Percentiles rank a stretch among this genome's conserved stretches.
These are phyloP conservation scores for Siniperca obscura DNA, from an alignment of 2,797 vertebrate species.

Conservation along the genomic window DNA sequence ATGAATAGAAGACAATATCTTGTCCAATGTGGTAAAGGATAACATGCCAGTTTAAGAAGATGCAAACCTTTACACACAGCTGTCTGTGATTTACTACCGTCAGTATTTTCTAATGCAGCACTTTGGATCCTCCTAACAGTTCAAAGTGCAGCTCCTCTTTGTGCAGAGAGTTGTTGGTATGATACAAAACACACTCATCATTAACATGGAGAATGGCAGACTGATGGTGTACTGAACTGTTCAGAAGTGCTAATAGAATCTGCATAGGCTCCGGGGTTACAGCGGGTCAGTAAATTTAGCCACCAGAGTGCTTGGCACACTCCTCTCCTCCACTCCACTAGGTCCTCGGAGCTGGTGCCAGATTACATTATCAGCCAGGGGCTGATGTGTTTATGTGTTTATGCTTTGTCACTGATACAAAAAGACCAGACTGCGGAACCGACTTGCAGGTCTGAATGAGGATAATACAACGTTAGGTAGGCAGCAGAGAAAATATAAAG, in stretches of 20 bases:
- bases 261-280: slow-evolving; percentile 57
- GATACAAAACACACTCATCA: slow-evolving; percentile 43
- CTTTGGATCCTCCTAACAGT: not conserved
- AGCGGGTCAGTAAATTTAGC: slow-evolving; percentile 72
- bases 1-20: not conserved
- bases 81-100: not conserved
- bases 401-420: slow-evolving; percentile 66
- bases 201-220: slow-evolving; percentile 34
- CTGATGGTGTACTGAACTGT: slow-evolving; percentile 47
- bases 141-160: slow-evolving; percentile 11
- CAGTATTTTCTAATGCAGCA: not conserved
- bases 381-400: slow-evolving; percentile 73
- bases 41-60: not conserved
- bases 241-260: slow-evolving; percentile 62
- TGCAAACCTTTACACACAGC: not conserved
- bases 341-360: slow-evolving; percentile 61
- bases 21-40: not conserved
- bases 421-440: slow-evolving; percentile 40
- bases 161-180: slow-evolving; percentile 29
- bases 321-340: slow-evolving; percentile 47
- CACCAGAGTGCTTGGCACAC: slow-evolving; percentile 65
- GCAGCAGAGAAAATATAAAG: slow-evolving; percentile 9
- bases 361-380: slow-evolving; percentile 69
- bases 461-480: slow-evolving; percentile 5
- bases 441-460: slow-evolving; percentile 41